Conservation (phyloP, 2,888 invertebrate genomes). For the Drosophila gaucha region DNA sequence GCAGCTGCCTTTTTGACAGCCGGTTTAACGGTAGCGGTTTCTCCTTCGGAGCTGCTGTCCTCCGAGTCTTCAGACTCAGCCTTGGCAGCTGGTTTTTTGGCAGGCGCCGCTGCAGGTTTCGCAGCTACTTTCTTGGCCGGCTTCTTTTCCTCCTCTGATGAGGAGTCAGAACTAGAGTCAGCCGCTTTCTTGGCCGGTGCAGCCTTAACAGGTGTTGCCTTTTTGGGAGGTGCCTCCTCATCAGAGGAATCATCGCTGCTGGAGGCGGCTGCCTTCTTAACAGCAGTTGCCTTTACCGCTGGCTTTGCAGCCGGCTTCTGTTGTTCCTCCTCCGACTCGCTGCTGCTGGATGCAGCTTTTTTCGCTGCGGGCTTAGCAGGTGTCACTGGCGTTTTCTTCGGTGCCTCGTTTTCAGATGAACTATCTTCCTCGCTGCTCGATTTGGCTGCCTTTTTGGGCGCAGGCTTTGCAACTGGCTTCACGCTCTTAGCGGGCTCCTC, state of each 20-base stretch:
- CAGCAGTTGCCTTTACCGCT: slow-evolving; percentile 32
- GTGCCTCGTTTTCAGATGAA: slow-evolving; percentile 83
- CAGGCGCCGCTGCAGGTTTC: slow-evolving; percentile 27
- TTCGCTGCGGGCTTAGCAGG: slow-evolving; percentile 20
- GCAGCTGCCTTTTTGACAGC: slow-evolving; percentile 69
- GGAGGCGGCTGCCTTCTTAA: slow-evolving; percentile 60
- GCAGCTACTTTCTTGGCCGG: slow-evolving; percentile 41
- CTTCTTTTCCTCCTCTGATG: slow-evolving; percentile 81
- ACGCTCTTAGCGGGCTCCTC: slow-evolving; percentile 30
- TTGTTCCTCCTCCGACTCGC: slow-evolving; percentile 77
- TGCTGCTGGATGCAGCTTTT: slow-evolving; percentile 44
- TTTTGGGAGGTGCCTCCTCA: slow-evolving; percentile 67
- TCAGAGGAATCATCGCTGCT: slow-evolving; percentile 85
- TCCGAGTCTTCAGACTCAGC: slow-evolving; percentile 74
- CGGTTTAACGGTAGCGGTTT: slow-evolving; percentile 70
- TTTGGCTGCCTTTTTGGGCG: slow-evolving; percentile 58
- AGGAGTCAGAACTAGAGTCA: slow-evolving; percentile 83
- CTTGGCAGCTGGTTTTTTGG: slow-evolving; percentile 42
- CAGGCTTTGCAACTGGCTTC: slow-evolving; percentile 13
- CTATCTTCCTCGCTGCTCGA: slow-evolving; percentile 84
- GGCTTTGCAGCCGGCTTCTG: slow-evolving; percentile 45
- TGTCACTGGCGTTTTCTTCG: slow-evolving; percentile 29
- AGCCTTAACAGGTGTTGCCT: slow-evolving; percentile 24
- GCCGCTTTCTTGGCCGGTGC: slow-evolving; percentile 50
- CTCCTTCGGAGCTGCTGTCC: slow-evolving; percentile 68